Conservation (phyloP, 2,888 invertebrate species). For the Boloria euphrosyne region DNA sequence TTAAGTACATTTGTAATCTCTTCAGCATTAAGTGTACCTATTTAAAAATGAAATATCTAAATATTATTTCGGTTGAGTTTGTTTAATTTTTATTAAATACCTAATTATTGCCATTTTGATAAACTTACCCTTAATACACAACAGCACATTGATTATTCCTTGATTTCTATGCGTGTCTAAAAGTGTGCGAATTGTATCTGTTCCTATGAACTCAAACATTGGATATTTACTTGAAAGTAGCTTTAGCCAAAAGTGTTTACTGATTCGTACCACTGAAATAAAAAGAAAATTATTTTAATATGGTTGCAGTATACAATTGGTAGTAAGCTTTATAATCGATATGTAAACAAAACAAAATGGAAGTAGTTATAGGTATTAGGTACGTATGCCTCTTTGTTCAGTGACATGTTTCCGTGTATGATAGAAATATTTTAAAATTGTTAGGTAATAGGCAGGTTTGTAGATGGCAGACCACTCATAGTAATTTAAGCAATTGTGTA, state of each 20-base stretch:
- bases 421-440: too few relatives aligned
- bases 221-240: constrained; percentile 82
- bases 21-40: constrained; percentile 79
- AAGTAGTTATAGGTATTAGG: too few relatives aligned
- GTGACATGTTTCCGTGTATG: too few relatives aligned
- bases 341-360: too few relatives aligned
- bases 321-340: too few relatives aligned
- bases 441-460: too few relatives aligned
- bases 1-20: constrained; percentile 74
- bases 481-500: too few relatives aligned
- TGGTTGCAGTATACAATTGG: too few relatives aligned
- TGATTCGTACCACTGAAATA: constrained; percentile 75
- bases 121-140: constrained; percentile 83
- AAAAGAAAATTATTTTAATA: background rate
- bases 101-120: background rate
- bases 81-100: too few relatives aligned
- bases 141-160: constrained; percentile 87
- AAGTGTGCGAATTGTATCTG: constrained; percentile 84
- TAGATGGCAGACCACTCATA: too few relatives aligned
- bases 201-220: constrained; percentile 82
- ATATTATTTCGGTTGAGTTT: background rate
- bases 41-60: background rate
- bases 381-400: too few relatives aligned
- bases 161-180: constrained; percentile 88
- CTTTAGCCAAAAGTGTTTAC: constrained; percentile 81